phyloP scores from a whole-genome alignment of 2,113 vertebrate species.

The Leucopternis melanops region DNA sequence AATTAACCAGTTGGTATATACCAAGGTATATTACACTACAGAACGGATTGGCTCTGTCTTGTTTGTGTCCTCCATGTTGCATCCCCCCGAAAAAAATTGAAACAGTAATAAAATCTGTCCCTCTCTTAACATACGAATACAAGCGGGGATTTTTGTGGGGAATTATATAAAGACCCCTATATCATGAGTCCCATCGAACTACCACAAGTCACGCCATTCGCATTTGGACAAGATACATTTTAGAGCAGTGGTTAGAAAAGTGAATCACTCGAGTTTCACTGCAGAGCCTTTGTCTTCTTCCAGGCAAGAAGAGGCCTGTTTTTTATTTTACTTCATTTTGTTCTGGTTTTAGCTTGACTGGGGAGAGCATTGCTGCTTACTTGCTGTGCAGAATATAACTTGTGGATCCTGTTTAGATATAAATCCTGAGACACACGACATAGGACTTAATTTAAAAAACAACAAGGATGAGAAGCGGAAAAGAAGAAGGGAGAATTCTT shows the following conservation, averaged over 20 bases:
- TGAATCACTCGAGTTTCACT: not conserved
- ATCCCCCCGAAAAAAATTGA: not conserved
- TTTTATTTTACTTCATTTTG: constrained; percentile 8
- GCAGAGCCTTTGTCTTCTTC: not conserved
- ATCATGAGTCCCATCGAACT: not conserved
- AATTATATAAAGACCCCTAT: not conserved
- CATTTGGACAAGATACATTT: not conserved
- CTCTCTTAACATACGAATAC: not conserved
- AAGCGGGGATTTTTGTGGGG: not conserved
- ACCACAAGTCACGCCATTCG: not conserved
- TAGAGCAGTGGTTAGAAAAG: not conserved
- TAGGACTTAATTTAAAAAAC: not conserved
- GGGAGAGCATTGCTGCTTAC: not conserved
- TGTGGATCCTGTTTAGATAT: not conserved
- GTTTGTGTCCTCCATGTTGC: not conserved
- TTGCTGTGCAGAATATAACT: not conserved
- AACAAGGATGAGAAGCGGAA: not conserved
- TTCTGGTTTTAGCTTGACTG: not conserved
- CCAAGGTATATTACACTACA: not conserved
- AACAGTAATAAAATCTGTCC: not conserved
- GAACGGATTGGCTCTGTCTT: not conserved
- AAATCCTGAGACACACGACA: not conserved
- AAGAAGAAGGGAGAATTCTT: not conserved
- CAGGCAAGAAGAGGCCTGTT: not conserved
- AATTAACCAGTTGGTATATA: not conserved